Percentiles rank a stretch among this genome's conserved stretches.
These are phyloP conservation scores for Pagrus major DNA, from an alignment of 2,113 vertebrate genomes.

Conservation along the genomic window DNA sequence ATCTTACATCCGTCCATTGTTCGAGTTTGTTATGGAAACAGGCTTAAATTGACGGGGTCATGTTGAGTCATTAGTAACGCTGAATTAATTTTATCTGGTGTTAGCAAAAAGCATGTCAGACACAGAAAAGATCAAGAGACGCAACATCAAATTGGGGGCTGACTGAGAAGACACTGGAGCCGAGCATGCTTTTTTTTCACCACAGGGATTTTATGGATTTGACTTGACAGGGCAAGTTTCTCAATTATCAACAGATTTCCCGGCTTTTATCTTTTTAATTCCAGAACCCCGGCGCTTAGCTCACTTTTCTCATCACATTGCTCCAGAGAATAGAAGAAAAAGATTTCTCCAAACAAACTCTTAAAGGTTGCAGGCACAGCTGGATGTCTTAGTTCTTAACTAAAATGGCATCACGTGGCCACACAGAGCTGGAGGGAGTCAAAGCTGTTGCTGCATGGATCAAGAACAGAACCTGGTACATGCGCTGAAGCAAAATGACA, in stretches of 20 bases:
- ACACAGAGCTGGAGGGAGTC: conserved; percentile 6
- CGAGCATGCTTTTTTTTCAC: not conserved
- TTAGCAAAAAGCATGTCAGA: not conserved
- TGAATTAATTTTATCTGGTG: conserved; percentile 9
- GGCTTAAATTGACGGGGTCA: not conserved
- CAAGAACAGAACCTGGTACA: conserved; percentile 44
- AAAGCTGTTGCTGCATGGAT: conserved; percentile 18
- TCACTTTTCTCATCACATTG: not conserved
- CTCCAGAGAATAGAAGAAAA: conserved; percentile 12
- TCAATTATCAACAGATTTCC: conserved; percentile 7
- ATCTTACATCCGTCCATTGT: not conserved
- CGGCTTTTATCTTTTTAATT: not conserved
- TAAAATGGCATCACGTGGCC: not conserved
- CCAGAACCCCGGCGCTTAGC: not conserved
- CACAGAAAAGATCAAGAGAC: not conserved
- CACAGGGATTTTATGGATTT: not conserved
- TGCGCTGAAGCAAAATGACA: conserved; percentile 44
- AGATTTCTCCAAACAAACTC: conserved; percentile 3
- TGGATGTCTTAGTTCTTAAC: conserved; percentile 16
- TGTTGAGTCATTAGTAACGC: not conserved
- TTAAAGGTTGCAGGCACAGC: conserved; percentile 34
- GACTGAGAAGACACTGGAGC: not conserved
- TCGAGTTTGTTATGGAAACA: not conserved
- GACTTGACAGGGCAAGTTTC: not conserved
- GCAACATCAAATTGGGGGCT: not conserved